phyloP scores from a whole-genome alignment of 2,888 invertebrate species.

The Cephus pulcher region DNA sequence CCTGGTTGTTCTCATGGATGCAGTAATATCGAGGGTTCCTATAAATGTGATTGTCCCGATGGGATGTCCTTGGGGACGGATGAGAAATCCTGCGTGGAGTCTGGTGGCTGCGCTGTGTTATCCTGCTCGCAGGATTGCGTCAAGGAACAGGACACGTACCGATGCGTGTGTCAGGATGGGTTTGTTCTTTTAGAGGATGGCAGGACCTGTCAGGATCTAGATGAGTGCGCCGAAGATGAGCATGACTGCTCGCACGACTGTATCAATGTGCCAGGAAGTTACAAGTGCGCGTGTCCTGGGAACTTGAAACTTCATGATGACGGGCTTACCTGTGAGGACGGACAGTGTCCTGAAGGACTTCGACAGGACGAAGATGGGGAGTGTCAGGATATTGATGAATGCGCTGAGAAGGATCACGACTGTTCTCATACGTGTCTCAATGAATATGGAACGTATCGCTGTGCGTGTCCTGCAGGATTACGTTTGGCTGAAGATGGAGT shows the following conservation, averaged over 20 bases:
- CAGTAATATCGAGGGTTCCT: slow-evolving; percentile 51
- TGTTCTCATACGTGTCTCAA: slow-evolving; percentile 71
- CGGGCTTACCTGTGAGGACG: slow-evolving; percentile 47
- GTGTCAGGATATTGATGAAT: slow-evolving; percentile 48
- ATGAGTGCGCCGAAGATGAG: slow-evolving; percentile 68
- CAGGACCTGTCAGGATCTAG: slow-evolving; percentile 69
- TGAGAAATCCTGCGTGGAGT: slow-evolving; percentile 35
- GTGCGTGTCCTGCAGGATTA: slow-evolving; percentile 70
- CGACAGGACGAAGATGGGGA: slow-evolving; percentile 43
- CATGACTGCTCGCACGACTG: slow-evolving; percentile 72
- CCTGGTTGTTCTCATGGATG: slow-evolving; percentile 68
- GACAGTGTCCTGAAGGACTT: slow-evolving; percentile 37
- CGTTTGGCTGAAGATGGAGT: slow-evolving; percentile 62
- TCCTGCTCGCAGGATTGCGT: slow-evolving; percentile 66
- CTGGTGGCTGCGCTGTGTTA: slow-evolving; percentile 57
- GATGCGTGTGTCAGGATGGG: slow-evolving; percentile 53
- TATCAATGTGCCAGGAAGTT: slow-evolving; percentile 73
- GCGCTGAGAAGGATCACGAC: slow-evolving; percentile 40
- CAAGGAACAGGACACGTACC: slow-evolving; percentile 57
- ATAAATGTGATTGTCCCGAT: slow-evolving; percentile 51
- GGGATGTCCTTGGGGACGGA: slow-evolving; percentile 60
- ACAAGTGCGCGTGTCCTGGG: slow-evolving; percentile 72
- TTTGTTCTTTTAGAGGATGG: slow-evolving; percentile 59
- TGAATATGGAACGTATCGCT: slow-evolving; percentile 72
- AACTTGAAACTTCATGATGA: slow-evolving; percentile 60